These are phyloP conservation scores for Sphaeramia orbicularis DNA, from an alignment of 2,797 vertebrate species.

Conservation along the genomic window DNA sequence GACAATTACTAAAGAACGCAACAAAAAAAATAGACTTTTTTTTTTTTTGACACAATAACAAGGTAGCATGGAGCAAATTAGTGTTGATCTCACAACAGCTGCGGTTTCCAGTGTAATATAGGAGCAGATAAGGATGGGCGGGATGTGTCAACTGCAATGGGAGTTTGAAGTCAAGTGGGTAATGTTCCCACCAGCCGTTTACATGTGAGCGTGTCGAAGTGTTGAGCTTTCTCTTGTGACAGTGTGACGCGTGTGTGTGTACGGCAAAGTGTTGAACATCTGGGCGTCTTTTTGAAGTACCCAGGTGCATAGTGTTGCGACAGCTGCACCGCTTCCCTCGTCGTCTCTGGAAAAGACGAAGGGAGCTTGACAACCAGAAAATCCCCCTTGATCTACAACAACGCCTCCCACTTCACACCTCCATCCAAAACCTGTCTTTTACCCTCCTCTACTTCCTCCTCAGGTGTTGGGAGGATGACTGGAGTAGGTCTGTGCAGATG, in stretches of 20 bases:
- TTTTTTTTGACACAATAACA: conserved; percentile 11
- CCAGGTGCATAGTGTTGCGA: conserved; percentile 74
- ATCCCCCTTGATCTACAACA: conserved; percentile 67
- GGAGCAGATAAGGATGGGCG: conserved; percentile 56
- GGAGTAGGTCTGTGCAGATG: conserved; percentile 65
- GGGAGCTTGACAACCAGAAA: conserved; percentile 77
- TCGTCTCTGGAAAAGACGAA: conserved; percentile 60
- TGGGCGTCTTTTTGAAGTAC: conserved; percentile 81
- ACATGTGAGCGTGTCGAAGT: conserved; percentile 7
- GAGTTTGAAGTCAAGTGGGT: conserved; percentile 72
- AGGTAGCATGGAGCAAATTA: conserved; percentile 42
- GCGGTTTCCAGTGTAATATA: conserved; percentile 38
- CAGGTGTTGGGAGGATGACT: background rate
- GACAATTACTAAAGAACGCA: background rate
- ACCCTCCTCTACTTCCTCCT: background rate
- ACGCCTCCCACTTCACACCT: background rate
- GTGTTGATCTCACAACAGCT: conserved; percentile 59
- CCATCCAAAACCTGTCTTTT: conserved; percentile 7
- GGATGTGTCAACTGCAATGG: conserved; percentile 68
- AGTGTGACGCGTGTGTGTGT: conserved; percentile 40
- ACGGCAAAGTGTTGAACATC: conserved; percentile 69
- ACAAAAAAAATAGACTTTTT: background rate
- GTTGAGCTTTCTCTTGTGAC: conserved; percentile 21
- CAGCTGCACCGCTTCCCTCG: conserved; percentile 76
- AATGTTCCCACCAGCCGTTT: conserved; percentile 63